Base-by-base conservation (phyloP, 1,140 invertebrate species). In the Drosophila lowei region DNA sequence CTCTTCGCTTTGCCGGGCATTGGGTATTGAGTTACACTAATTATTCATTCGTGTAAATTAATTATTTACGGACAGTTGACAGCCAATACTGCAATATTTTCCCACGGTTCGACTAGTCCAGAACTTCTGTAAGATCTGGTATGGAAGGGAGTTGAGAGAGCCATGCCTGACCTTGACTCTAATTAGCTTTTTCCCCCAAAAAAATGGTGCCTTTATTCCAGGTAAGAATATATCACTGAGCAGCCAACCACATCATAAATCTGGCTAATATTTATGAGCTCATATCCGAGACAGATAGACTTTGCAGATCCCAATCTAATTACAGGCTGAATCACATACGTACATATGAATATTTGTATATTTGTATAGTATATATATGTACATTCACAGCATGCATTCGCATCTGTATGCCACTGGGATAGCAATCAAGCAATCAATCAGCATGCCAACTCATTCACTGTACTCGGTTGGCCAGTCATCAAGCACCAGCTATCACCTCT, bases 261-360 rank as follows among this genome's bases (percentile, higher is more conserved):
- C 46, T 47, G 43, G 57, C 61, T 56, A 61, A 58, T 77, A 81
- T 86, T 88, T 88, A 86, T 86, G 81, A 86, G 81, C 81, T 86
- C 81, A 88, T 88, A 75, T 86, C 59, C 62, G 74, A 71, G 65
- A 67, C 57, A 56, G 55, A 59, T 59, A 64, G 73, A 63, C 72
- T 68, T 56, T 25, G 34, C 72, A 79, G 76, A 85, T 77, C 66
- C 48, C 72, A 70, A 73, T 85, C 77, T 88, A 88, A 86, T 86
- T 88, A 88, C 59, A 56, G 13, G 16, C 50, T 86, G 81, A 86
- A 65, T 86, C 81, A 81, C 54, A 53, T 30, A 60, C 43, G 41
- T 55, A 55, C 2, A 8, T 30, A 30, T 9, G 42, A 72, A 66
- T 50, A 16, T 56, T 54, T 55, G 63, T 65, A 60, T 73, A 66